Evolutionary conservation across 2,797 vertebrate species (phyloP), one percentile per base, ranked within the genome.

Genomic region (Lepus oiostolus): DNA sequence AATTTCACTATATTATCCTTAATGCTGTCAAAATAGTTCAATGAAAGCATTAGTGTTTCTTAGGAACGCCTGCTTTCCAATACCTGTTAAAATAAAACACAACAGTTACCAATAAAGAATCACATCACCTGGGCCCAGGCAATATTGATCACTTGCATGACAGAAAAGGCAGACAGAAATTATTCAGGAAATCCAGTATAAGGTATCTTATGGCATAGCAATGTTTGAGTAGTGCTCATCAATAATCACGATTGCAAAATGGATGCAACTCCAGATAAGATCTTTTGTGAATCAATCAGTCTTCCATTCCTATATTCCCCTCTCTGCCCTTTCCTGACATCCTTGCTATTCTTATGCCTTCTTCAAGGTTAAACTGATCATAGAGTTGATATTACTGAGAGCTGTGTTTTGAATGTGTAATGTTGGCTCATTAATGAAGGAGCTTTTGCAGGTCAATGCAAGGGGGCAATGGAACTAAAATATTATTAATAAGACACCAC

Each of bases 381-480:
- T 47, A 54, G 22, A 11, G 58, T 72, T 95, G 89, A 79, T 89
- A 77, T 70, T 77, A n/a, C 87, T 94, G 74, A 35, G 79, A 88
- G 77, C 92, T 88, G 67, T 94, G 77, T 88, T 95, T 93, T 82
- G 70, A 94, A 85, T 62, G 54, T 90, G 65, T 30, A 80, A 17
- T 94, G 85, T 90, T 68, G 63, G 47, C 28, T 88, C 17, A n/a
- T 90, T 96, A 90, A 93, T 85, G 47, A 94, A 63, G 38, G 42
- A 79, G 22, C 7, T 26, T 85, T 76, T 76, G 50, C 14, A 63
- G 52, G 47, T 85, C 85, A 75, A 80, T 77, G 62, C 28, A 60
- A 87, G 42, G 52, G 63, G 58, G 12, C 68, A 67, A 24, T 89
- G 95, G 87, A 95, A 91, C 70, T 85, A 71, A 95, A 93, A 83